Evolutionary conservation across 2,113 vertebrate species (phyloP), one percentile per base, ranked within the genome.

Genomic region (Sterrhoptilus dennistouni): DNA sequence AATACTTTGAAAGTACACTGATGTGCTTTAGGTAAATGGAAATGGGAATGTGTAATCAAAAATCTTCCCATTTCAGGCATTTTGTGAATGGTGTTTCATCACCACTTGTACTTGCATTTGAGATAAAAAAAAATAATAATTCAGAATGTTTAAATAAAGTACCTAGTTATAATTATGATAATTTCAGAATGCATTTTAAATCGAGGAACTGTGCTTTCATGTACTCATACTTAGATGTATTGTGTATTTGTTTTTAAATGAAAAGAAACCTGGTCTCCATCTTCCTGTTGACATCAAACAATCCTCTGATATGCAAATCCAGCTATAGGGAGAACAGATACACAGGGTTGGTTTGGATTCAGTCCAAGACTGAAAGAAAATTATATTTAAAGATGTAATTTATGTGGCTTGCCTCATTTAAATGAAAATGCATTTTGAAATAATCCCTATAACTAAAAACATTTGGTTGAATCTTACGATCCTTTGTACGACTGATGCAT

Each of bases 221-320:
- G 70, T 89, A 84, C 61, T 44, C 52, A 81, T 84, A 78, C 83
- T 94, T 92, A 89, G 72, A 96, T 90, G 89, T 94, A 91, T 44
- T 93, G 96, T 96, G 72, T 97, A 97, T 98, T 98, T 98, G 91
- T 94, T 97, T 98, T 87, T 96, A 97, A 97, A 97, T 97, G 96
- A 95, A 97, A 97, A 97, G 97, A 96, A 97, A 97, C 97, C 96
- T 96, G 93, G 87, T 97, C 91, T 95, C 95, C 93, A 85, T 98
- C 97, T 98, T 98, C 97, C 96, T 96, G 96, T 98, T 97, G 97
- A 98, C 98, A 98, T 98, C 98, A 98, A 98, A 98, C 97, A 93
- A 76, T 94, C 93, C 96, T 98, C 97, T 98, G 98, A 98, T 98
- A 97, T 98, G 98, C 97, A 98, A 98, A 98, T 98, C 78, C 42